Base-by-base conservation (phyloP, 92 coral and sea anemone genomes). In the Palythoa grandiflora region DNA sequence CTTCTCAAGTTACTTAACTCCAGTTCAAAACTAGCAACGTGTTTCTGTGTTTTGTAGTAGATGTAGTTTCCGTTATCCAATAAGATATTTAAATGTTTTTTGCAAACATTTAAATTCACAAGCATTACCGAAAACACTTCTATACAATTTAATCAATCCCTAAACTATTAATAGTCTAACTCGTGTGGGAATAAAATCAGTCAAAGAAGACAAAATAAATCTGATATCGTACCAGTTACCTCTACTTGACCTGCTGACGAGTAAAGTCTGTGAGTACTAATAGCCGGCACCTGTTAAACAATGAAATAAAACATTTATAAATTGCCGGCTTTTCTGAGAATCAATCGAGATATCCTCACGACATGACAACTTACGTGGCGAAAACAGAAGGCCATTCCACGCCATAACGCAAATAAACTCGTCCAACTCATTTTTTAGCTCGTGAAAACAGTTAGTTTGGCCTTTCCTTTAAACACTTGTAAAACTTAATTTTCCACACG, bases 401-500 rank as follows among this genome's bases (percentile, higher is more conserved):
- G 83, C 65, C 83, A 68, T 16, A 53, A 68, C 68, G 83, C 68
- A 35, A 54, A 20, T 1, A 77, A 77, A 54, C 63, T 36, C 68
- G 13, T 6, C 68, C 53, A 14, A 38, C 63, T 54, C 83, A 77
- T 77, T 16, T 50, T 48, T 14, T 10, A 52, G 47, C 16, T 10
- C 7, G 38, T 36, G 36, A 48, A 19, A 53, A 15, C 40, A 12
- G 16, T 77, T 48, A 77, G 20, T 13, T 54, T 2, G 3, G 35
- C 50, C 53, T 77, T 77, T 3, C n/a, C 15, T 19, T 16, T 4
- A 35, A 54, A 77, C 35, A 5, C 6, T 28, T 35, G n/a, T 17
- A 77, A 77, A 52, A 76, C 21, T 53, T 54, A 1, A 15, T 4
- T 54, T 52, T 35, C 53, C 47, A 17, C 83, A 77, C 83, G 83